Evolutionary conservation across 2,113 vertebrate genomes (phyloP).

Genomic region (Pardalotus punctatus): DNA sequence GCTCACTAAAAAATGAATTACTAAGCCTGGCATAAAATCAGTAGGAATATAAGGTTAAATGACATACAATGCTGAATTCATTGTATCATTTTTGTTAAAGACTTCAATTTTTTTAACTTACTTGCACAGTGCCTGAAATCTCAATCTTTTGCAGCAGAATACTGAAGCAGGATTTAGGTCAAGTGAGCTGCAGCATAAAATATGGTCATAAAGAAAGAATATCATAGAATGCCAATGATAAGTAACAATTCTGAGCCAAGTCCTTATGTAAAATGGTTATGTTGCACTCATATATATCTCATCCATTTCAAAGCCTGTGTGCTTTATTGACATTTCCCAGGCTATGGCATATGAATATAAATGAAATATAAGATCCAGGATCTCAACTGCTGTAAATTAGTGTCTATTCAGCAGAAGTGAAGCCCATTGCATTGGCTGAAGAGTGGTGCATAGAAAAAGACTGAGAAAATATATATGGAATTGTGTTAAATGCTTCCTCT

Average conservation of each 20-base stretch:
- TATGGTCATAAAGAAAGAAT: neutral
- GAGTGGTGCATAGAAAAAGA: neutral
- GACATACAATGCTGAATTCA: neutral
- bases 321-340: neutral
- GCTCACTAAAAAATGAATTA: neutral
- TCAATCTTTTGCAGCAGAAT: neutral
- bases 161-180: constrained; percentile 9
- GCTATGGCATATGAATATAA: neutral
- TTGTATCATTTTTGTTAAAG: neutral
- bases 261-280: neutral
- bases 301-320: neutral
- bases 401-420: neutral
- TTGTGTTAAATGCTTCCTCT: neutral
- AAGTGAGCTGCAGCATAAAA: neutral
- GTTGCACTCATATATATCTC: neutral
- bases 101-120: neutral
- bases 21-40: neutral
- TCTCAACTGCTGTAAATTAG: constrained; percentile 11
- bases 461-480: neutral
- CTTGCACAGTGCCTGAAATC: neutral
- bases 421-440: neutral
- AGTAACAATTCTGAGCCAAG: neutral
- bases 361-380: neutral
- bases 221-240: neutral
- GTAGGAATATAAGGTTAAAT: neutral